Percentiles rank a stretch among this genome's conserved stretches.
Conservation (phyloP, 1,140 invertebrate species). For the Elysia chlorotica region DNA sequence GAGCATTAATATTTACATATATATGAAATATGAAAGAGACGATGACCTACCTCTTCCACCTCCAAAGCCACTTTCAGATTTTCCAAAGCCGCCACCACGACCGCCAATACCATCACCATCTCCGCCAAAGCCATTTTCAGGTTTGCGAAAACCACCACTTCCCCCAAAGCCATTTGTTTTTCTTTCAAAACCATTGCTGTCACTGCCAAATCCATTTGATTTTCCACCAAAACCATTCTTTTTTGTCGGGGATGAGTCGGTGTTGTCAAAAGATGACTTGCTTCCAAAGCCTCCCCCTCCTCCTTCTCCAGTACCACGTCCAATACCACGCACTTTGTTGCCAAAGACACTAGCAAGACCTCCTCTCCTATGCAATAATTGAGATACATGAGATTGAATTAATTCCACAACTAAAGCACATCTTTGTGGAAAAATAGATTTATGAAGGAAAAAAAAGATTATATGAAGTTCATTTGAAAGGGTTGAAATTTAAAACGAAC, state of each 20-base stretch:
- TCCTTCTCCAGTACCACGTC: neutral
- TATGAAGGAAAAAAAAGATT: too few species aligned
- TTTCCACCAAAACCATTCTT: neutral
- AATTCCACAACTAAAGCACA: too few species aligned
- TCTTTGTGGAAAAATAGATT: too few species aligned
- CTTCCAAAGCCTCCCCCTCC: neutral
- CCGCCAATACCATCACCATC: neutral
- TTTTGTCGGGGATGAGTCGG: too few species aligned
- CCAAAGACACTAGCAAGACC: neutral
- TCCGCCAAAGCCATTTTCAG: too few species aligned
- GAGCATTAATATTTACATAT: too few species aligned
- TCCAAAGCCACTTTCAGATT: neutral
- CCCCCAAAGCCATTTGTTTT: neutral
- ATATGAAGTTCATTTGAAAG: too few species aligned
- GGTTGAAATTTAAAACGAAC: too few species aligned
- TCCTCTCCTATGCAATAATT: neutral
- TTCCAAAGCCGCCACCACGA: neutral
- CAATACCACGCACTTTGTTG: neutral
- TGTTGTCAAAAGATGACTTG: neutral
- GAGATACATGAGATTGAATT: too few species aligned
- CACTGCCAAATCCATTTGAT: neutral
- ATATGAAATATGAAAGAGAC: too few species aligned
- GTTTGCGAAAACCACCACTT: neutral
- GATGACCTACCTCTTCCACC: neutral
- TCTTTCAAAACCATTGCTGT: neutral